phyloP scores from a whole-genome alignment of 1,140 invertebrate genomes.

The Macrocentrus cingulum region DNA sequence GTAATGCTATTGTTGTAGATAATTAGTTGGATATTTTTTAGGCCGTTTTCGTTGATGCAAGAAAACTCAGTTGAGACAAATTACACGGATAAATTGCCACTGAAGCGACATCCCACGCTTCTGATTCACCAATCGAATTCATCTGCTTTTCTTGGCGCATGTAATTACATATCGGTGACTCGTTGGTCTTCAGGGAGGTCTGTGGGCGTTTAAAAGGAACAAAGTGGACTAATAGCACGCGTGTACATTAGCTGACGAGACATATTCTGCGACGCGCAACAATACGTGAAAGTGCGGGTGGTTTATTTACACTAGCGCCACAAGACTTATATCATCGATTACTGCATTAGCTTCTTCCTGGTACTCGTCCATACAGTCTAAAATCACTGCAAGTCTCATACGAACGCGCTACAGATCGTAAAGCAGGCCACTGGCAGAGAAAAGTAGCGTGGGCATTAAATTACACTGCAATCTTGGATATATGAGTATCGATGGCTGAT shows the following conservation, averaged over 20 bases:
- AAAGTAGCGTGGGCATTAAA: constrained; percentile 16
- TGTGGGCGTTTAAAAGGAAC: not conserved
- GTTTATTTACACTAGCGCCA: not conserved
- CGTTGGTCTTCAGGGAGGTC: not conserved
- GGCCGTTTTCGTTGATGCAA: no score
- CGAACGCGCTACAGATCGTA: constrained; percentile 6
- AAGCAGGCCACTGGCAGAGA: not conserved
- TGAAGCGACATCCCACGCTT: not conserved
- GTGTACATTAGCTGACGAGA: no score
- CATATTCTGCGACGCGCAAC: no score
- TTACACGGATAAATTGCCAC: not conserved
- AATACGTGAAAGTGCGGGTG: not conserved
- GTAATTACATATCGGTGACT: not conserved
- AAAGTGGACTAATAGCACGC: not conserved
- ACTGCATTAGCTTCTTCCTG: constrained; percentile 6
- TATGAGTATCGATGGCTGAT: not conserved
- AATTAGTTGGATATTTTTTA: no score
- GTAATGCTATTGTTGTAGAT: no score
- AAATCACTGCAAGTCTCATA: not conserved
- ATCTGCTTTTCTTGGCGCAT: not conserved
- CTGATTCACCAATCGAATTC: not conserved
- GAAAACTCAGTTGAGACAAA: no score
- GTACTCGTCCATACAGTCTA: not conserved
- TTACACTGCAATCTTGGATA: constrained; percentile 13
- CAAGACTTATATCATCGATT: not conserved